Evolutionary conservation across 2,113 vertebrate genomes (phyloP).

Genomic region (Ibidorhyncha struthersii): DNA sequence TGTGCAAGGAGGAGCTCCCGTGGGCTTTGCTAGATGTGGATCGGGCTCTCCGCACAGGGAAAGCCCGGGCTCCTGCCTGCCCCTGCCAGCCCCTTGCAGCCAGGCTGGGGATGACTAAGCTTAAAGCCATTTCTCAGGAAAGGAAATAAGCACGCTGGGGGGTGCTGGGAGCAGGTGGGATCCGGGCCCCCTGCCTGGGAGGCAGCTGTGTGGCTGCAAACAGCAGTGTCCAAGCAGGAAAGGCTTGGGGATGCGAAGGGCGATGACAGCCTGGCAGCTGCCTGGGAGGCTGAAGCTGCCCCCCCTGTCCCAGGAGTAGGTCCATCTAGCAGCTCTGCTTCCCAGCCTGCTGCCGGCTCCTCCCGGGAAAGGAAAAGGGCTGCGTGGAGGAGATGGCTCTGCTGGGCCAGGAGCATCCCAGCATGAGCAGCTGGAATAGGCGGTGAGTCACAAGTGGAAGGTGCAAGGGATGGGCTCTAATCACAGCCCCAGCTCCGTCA

Average conservation of each 20-base stretch:
- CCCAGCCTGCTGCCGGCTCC: fast-evolving
- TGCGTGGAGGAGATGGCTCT: not conserved
- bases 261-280: no score
- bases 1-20: not conserved
- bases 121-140: not conserved
- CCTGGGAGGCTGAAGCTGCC: not conserved
- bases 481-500: not conserved
- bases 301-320: not conserved
- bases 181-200: not conserved
- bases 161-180: not conserved
- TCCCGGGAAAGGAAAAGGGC: not conserved
- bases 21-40: not conserved
- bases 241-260: not conserved
- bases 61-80: not conserved
- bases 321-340: not conserved
- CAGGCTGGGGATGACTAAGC: not conserved
- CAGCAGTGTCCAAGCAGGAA: not conserved
- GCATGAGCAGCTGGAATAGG: fast-evolving
- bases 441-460: not conserved
- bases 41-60: not conserved
- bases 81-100: not conserved
- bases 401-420: not conserved
- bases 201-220: fast-evolving
- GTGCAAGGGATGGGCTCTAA: not conserved
- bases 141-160: not conserved